These are phyloP conservation scores for Microdon myrmicae DNA, from an alignment of 2,888 invertebrate genomes.

Conservation along the genomic window DNA sequence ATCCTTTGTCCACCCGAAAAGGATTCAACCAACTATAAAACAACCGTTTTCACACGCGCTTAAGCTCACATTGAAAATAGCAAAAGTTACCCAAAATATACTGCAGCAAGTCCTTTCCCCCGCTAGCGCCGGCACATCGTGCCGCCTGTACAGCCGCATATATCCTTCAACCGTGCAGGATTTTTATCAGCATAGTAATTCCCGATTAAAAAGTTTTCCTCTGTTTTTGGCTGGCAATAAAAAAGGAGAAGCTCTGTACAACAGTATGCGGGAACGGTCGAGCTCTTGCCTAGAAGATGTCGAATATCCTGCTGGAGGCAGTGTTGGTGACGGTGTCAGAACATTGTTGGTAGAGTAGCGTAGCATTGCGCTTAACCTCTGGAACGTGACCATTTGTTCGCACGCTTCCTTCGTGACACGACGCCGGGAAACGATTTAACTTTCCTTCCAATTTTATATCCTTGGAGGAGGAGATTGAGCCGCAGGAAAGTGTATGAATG, in stretches of 20 bases:
- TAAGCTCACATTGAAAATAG: conserved; percentile 40
- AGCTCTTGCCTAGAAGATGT: no score
- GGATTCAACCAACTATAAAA: background rate
- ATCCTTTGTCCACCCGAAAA: conserved; percentile 28
- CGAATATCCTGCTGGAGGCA: conserved; percentile 4
- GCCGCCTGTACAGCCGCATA: conserved; percentile 12
- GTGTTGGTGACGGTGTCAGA: background rate
- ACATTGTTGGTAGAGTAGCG: conserved; percentile 17
- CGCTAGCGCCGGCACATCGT: background rate
- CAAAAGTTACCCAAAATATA: conserved; percentile 45
- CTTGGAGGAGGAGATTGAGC: no score
- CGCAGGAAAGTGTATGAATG: conserved; percentile 15
- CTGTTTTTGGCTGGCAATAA: conserved; percentile 37
- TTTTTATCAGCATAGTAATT: conserved; percentile 50
- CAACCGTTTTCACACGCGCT: conserved; percentile 39
- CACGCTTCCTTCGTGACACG: conserved; percentile 47
- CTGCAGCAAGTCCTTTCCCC: conserved; percentile 28
- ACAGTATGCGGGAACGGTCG: no score
- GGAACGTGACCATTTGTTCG: conserved; percentile 62
- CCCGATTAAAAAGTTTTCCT: conserved; percentile 50
- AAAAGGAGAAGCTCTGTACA: no score
- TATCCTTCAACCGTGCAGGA: conserved; percentile 41
- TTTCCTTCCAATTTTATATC: conserved; percentile 49
- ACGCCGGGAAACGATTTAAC: conserved; percentile 50
- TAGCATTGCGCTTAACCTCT: conserved; percentile 60